Evolutionary conservation across 1,140 invertebrate genomes (phyloP).

Genomic region (Armadillidium nasatum): DNA sequence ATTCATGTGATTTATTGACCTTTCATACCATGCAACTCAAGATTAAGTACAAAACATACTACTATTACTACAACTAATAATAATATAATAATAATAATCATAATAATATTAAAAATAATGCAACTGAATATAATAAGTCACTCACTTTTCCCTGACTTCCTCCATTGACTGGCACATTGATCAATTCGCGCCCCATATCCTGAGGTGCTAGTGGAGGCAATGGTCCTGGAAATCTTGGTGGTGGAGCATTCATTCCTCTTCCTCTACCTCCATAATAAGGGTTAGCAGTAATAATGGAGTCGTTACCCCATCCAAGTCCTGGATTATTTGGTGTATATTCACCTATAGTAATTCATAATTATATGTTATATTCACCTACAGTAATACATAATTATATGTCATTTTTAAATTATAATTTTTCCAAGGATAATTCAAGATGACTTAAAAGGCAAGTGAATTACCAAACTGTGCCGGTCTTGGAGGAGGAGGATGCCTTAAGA

Average conservation of each 20-base stretch:
- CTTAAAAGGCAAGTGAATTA: no score
- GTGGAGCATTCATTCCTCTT: slow-evolving; percentile 24
- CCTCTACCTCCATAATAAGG: slow-evolving; percentile 29
- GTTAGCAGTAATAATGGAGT: slow-evolving; percentile 15
- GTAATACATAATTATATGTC: no score
- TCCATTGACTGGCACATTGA: slow-evolving; percentile 39
- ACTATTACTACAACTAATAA: no score
- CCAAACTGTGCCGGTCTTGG: slow-evolving; percentile 43
- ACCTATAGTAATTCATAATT: slow-evolving; percentile 24
- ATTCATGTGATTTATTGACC: no score
- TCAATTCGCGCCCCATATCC: slow-evolving; percentile 31
- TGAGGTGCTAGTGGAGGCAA: slow-evolving; percentile 46
- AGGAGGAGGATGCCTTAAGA: slow-evolving; percentile 48
- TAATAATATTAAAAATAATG: no score
- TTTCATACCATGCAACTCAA: no score
- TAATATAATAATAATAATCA: no score
- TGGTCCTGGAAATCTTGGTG: slow-evolving; percentile 46
- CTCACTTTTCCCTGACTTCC: slow-evolving; percentile 47
- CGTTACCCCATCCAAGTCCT: slow-evolving; percentile 32
- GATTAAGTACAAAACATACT: no score
- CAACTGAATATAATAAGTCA: slow-evolving; percentile 43
- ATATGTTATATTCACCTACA: no score
- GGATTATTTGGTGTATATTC: slow-evolving; percentile 43
- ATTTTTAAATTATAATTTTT: no score
- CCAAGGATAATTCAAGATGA: no score